Evolutionary conservation across 30 jellyfish, hydroid and myxozoan genomes (phyloP), one percentile per base, ranked within the genome.

Genomic region (Chrysaora quinquecirrha): DNA sequence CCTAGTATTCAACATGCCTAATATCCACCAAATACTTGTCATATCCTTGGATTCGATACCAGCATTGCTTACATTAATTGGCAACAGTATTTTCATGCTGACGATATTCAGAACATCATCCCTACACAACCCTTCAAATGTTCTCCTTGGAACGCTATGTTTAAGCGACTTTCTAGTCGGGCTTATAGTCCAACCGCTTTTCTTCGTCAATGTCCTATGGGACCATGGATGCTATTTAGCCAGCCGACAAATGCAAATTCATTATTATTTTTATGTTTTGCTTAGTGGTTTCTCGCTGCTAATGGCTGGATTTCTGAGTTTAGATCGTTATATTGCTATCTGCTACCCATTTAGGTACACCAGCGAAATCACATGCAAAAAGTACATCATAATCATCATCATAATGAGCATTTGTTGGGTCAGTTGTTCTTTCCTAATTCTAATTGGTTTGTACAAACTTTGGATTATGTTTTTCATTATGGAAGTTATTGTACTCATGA

Each of bases 41-140:
- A 16, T 71, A 20, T 21, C 68, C 12, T 35, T 72, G 60, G 91
- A 66, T 24, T 22, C 50, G 48, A 29, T 46, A 1, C 85, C 88
- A 0, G 74, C 88, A 12, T 20, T 85, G 6, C 50, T 75, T 1
- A 74, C 95, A 31, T 23, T 82, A 1, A 33, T 69, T 47, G 92
- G 92, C 7, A 82, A 82, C 74, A 65, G 52, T 18, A 48, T 82
- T 11, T 82, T 82, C 46, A 25, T 82, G 65, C 63, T 16, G 3
- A 70, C 92, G 9, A 60, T 82, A 30, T 32, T 49, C 20, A 82
- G 46, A 27, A 68, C 80, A n/a, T 1, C 79, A 18, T 68, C 85
- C 7, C 66, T 82, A 58, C 92, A 82, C 71, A 82, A 73, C 34
- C 92, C 92, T 1, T 82, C 92, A 71, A 82, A 82, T 48, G 25